Evolutionary conservation across 2,888 invertebrate genomes (phyloP).

Genomic region (Lithophane ornitopus): DNA sequence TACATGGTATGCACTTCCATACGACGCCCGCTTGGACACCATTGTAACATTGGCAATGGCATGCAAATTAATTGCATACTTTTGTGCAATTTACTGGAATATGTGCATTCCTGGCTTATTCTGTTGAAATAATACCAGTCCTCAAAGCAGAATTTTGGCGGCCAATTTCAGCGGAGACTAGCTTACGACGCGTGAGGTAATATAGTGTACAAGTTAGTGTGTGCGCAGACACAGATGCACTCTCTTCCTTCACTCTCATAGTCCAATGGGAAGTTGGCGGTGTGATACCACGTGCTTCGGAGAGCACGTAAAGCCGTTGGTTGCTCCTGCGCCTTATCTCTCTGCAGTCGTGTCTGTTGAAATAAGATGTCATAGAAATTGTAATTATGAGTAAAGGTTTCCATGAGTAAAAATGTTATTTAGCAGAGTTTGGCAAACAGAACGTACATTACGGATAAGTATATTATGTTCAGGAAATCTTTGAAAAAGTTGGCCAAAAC

Average conservation of each 20-base stretch:
- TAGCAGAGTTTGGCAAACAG: neutral
- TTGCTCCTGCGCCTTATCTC: neutral
- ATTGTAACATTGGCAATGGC: neutral
- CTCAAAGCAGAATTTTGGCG: neutral
- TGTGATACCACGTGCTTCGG: neutral
- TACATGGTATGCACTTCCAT: neutral
- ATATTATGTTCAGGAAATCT: neutral
- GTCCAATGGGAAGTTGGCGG: neutral
- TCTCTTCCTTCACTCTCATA: neutral
- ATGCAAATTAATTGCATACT: neutral
- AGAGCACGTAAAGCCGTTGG: neutral
- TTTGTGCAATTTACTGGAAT: neutral
- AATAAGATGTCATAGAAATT: neutral
- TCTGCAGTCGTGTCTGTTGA: neutral
- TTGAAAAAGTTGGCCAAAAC: neutral
- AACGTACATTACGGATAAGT: neutral
- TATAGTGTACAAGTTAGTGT: neutral
- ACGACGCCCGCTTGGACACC: no score
- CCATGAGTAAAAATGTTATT: neutral
- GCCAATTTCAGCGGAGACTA: neutral
- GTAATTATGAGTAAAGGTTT: neutral
- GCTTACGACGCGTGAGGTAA: neutral
- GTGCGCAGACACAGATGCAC: neutral
- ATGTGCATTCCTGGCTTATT: neutral
- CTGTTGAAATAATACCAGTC: neutral